phyloP scores from a whole-genome alignment of 2,113 vertebrate genomes.

The Calidris pugnax region DNA sequence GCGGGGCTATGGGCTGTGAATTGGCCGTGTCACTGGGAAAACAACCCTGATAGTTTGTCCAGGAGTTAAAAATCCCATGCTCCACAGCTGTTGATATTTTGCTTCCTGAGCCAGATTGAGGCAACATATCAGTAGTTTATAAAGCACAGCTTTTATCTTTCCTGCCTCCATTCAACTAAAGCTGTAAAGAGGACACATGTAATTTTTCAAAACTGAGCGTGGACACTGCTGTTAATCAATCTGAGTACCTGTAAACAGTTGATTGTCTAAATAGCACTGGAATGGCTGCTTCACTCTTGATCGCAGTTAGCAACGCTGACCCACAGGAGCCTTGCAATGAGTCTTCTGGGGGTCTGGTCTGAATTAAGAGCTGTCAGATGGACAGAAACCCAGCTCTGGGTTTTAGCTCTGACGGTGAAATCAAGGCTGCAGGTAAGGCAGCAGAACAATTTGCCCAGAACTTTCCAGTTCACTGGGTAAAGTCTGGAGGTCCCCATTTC shows the following conservation, averaged over 20 bases:
- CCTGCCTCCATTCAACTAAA: not conserved
- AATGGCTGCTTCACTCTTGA: not conserved
- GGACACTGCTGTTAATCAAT: conserved; percentile 28
- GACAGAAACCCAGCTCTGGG: not conserved
- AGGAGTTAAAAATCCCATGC: conserved; percentile 13
- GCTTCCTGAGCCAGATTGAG: not conserved
- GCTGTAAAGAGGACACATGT: not conserved
- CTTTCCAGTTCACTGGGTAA: conserved; percentile 1
- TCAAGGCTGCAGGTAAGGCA: not conserved
- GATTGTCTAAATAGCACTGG: not conserved
- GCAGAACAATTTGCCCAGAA: not conserved
- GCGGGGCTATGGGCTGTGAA: not conserved
- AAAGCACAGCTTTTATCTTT: conserved; percentile 27
- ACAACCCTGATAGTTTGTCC: not conserved
- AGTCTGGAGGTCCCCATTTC: conserved; percentile 9
- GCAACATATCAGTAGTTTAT: not conserved
- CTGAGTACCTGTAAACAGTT: not conserved
- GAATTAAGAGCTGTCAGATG: not conserved
- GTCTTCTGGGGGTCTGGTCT: not conserved
- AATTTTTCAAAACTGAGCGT: not conserved
- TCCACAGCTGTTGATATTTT: conserved; percentile 26
- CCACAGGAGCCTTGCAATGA: not conserved
- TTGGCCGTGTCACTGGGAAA: not conserved
- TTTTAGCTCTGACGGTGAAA: not conserved
- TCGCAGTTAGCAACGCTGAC: not conserved